Percentiles rank a stretch among this genome's conserved stretches.
phyloP scores from a whole-genome alignment of 2,888 invertebrate genomes.

The Melinaea menophilus region DNA sequence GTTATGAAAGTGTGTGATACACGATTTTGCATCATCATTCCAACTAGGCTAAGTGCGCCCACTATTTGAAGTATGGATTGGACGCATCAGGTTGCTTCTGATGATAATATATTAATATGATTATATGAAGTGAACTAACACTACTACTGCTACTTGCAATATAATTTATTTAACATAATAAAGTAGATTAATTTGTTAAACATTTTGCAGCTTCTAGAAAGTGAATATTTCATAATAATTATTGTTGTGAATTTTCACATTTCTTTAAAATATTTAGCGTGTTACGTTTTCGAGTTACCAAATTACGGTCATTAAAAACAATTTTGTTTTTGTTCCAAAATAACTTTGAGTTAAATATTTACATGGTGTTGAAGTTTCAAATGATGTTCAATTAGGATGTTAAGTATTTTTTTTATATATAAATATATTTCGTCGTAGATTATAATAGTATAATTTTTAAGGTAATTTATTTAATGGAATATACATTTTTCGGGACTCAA shows the following conservation, averaged over 20 bases:
- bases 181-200: neutral
- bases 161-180: neutral
- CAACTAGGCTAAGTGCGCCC: constrained; percentile 55
- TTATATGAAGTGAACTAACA: too few species aligned
- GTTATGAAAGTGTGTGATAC: constrained; percentile 75
- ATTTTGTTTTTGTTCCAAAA: neutral
- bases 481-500: too few species aligned
- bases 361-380: neutral
- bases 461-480: too few species aligned
- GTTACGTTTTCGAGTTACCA: neutral
- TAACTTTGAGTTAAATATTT: neutral
- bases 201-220: neutral
- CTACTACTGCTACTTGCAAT: neutral
- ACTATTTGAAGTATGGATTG: constrained; percentile 26
- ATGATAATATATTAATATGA: too few species aligned
- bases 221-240: constrained; percentile 1
- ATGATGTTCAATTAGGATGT: neutral
- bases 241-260: neutral
- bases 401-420: too few species aligned
- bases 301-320: constrained; percentile 1
- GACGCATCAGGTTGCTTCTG: constrained; percentile 12
- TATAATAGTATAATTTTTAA: too few species aligned
- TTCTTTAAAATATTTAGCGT: constrained; percentile 1
- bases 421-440: too few species aligned
- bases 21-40: constrained; percentile 69